Base-by-base conservation (phyloP, 2,113 vertebrate genomes). In the Grus americana region DNA sequence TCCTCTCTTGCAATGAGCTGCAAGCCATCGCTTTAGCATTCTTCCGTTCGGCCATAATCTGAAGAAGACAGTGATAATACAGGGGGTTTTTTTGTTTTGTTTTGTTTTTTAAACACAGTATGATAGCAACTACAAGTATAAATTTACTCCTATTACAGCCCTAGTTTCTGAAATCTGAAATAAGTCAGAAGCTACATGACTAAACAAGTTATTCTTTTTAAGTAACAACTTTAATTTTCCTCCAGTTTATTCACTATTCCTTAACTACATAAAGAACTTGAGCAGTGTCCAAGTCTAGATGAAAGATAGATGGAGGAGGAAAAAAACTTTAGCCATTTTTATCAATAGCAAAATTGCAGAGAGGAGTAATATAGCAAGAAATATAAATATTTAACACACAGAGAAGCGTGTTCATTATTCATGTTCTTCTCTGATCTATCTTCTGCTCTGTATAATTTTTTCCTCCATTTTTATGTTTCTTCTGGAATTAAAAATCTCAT, bases 1-100 rank as follows among this genome's bases (percentile, higher is more conserved):
- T 84, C 95, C 98, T 97, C 11, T 98, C 98, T 84, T 99, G 99
- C 84, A 98, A 97, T 6, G 99, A 98, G 96, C 98, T 98, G 97
- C 99, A 98, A 95, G 99, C 99, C 97, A 98, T 98, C 96, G 99
- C 98, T 97, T 99, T 99, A 97, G 98, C 98, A 96, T 98, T 99
- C 98, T 99, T 99, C 97, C 99, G 98, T 95, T 99, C 99, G 11
- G 99, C 99, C 99, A 99, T 99, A 98, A 99, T 99, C 99, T 99
- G 96, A 59, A 62, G 75, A 76, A 29, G 29, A 95, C 0, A 67
- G 55, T 34, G n/a, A 91, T 46, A 86, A 79, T 5, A 30, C 1
- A 75, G 36, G 44, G 44, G 44, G 4, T 38, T 38, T 38, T 38
- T 38, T 38, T 38, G 9, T 38, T 46, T 46, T 46, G 44, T 12